Evolutionary conservation across 2,888 invertebrate species (phyloP), one percentile per base, ranked within the genome.

Genomic region (Blomia tropicalis): DNA sequence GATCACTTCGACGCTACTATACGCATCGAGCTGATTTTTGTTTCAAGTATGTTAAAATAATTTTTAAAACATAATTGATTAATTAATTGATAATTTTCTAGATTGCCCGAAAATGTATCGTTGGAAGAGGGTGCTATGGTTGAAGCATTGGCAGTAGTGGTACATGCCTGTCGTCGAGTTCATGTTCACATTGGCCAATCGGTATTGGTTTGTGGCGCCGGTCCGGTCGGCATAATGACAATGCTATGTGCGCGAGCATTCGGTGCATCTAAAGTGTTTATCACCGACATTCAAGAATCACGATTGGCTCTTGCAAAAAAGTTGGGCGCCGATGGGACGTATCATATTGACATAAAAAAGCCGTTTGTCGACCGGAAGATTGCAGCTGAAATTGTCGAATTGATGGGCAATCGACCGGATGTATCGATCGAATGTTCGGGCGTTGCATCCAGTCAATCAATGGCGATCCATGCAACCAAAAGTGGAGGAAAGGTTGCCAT

Each of bases 51-150:
- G 27, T 41, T 11, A 22, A n/a, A 23, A 44, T 27, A 4, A 5
- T 36, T 59, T 19, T 53, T 11, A 23, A 44, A 23, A 32, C 43
- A 1, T 4, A 22, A 14, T 17, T 5, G 25, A 5, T 19, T 1
- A 27, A 59, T 3, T 11, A 22, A 32, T 31, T 53, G 51, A 7
- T 53, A 11, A 54, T 23, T 11, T 64, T 67, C 53, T 70, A 90
- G 89, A 73, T 75, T 96, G 30, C 95, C 95, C 0, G 84, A 88
- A 70, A 81, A 91, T 74, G 84, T 96, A 47, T 80, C 81, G 0
- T 81, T 90, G 76, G 93, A 93, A 72, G 95, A 96, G 74, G 95
- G 90, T 1, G 93, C 95, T 0, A 72, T 96, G 0, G 75, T 93
- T 67, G 95, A 96, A 74, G 95, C 96, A 0, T 76, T 96, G 17